Evolutionary conservation across 2,797 vertebrate genomes (phyloP).

Genomic region (Buphagus erythrorhynchus): DNA sequence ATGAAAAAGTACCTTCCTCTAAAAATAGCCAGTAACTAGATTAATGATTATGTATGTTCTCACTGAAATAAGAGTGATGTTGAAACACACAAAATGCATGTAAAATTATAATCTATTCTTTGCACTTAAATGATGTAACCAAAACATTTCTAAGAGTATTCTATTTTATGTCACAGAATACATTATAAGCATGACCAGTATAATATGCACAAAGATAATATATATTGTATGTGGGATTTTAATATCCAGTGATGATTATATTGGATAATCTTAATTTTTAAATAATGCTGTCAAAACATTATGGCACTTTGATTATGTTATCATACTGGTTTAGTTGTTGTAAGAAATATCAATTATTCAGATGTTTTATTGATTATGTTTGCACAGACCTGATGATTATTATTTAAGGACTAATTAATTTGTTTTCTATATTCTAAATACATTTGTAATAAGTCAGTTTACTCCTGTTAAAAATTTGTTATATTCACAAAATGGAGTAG

Average conservation of each 20-base stretch:
- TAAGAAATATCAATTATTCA: conserved; percentile 16
- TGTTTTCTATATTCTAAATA: conserved; percentile 16
- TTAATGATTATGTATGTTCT: neutral
- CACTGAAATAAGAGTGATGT: neutral
- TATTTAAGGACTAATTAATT: conserved; percentile 14
- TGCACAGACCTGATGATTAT: conserved; percentile 29
- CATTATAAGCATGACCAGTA: conserved; percentile 50
- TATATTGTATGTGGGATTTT: conserved; percentile 41
- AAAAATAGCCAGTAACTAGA: neutral
- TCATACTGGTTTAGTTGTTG: neutral
- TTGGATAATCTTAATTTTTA: conserved; percentile 37
- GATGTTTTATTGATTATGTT: conserved; percentile 37
- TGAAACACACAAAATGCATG: conserved; percentile 53
- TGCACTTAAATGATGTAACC: conserved; percentile 55
- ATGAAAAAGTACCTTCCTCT: neutral
- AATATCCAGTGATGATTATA: conserved; percentile 1
- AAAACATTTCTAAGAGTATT: conserved; percentile 50
- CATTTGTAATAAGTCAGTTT: neutral
- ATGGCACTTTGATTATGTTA: conserved; percentile 22
- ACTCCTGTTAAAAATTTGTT: neutral
- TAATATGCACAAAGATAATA: conserved; percentile 16
- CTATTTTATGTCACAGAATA: conserved; percentile 32
- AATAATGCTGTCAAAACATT: conserved; percentile 35
- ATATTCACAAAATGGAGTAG: neutral
- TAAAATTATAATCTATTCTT: conserved; percentile 32